Base-by-base conservation (phyloP, 2,797 vertebrate species). In the Gambelia wislizenii region DNA sequence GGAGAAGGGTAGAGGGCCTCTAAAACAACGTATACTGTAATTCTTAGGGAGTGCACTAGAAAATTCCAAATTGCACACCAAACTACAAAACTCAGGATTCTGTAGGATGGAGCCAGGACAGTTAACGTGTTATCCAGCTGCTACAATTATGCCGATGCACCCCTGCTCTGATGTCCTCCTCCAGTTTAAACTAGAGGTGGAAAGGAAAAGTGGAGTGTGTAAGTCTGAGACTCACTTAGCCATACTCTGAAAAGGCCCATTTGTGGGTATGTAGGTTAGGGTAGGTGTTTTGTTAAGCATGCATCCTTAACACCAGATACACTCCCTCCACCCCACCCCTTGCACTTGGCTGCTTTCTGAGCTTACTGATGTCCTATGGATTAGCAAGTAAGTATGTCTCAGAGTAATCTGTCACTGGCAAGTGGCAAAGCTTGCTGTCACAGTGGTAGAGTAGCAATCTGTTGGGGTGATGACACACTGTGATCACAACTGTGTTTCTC, bases 401-500 rank as follows among this genome's bases (percentile, higher is more conserved):
- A n/a, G 49, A 39, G 30, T 87, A 84, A 90, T 84, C 77, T 20
- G 61, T 81, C 67, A 76, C 36, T 81, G 81, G 47, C 52, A 69
- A 81, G 54, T 52, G 69, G 33, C 69, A 74, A 59, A n/a, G 56
- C 44, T 89, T 54, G 61, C 86, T 83, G 52, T 90, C 59, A 69
- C 9, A 52, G 14, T 70, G 59, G 42, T 44, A 54, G 8, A 36
- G 69, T 36, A 84, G 76, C 75, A 16, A 81, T 84, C 75, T 82
- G 54, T 89, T 49, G 18, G 81, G 84, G 81, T 82, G 87, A 84
- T 84, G 89, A 89, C 83, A 89, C 3, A 8, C 75, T 90, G 87
- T 81, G 85, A 90, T 88, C 83, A 85, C 88, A 90, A 75, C 83
- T 77, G 64, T 79, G 74, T 79, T 90, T 83, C 56, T 74, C 18